Evolutionary conservation across 2,888 invertebrate genomes (phyloP).

Genomic region (Rotaria socialis): DNA sequence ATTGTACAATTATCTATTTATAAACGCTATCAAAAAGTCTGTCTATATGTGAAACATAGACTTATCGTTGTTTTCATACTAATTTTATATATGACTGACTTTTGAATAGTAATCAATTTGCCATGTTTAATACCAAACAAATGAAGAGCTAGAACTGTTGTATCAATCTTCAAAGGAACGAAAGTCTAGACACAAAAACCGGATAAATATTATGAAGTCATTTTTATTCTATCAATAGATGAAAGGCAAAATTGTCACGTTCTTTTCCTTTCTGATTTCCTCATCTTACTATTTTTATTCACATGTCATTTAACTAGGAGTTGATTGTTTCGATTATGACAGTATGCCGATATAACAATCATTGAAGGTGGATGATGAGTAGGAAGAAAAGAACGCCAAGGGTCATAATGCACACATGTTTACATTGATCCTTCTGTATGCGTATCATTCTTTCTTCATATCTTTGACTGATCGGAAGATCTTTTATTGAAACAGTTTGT

Average conservation of each 20-base stretch:
- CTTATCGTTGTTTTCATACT: not conserved
- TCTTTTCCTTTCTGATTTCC: too few relatives aligned
- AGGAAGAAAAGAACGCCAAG: constrained; percentile 31
- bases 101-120: not conserved
- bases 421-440: not conserved
- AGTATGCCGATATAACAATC: not conserved
- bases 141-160: not conserved
- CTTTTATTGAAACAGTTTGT: constrained; percentile 21
- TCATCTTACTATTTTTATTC: not conserved
- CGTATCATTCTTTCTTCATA: not conserved
- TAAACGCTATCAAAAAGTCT: not conserved
- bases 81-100: not conserved
- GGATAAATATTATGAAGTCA: not conserved
- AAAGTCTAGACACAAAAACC: not conserved
- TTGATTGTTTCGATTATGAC: not conserved
- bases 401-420: not conserved
- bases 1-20: not conserved
- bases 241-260: too few relatives aligned
- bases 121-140: not conserved
- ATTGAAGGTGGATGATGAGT: not conserved
- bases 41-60: not conserved
- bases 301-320: not conserved
- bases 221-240: too few relatives aligned
- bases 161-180: not conserved
- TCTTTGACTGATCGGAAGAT: constrained; percentile 4